Conservation (phyloP, 2,888 invertebrate genomes). For the Panzeria rudis region DNA sequence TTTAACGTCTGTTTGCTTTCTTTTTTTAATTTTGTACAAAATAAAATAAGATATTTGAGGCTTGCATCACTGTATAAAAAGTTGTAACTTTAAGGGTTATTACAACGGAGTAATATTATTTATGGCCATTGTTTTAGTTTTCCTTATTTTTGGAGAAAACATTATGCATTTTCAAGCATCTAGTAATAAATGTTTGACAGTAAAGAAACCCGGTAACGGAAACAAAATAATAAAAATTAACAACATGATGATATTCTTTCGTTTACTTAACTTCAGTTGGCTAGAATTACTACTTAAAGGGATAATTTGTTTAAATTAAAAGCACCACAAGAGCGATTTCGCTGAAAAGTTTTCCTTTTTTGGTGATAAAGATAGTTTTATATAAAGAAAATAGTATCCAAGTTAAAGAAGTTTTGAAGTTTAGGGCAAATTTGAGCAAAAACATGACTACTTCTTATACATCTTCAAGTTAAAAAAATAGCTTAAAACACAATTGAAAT, state of each 20-base stretch:
- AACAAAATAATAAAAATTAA: conserved; percentile 30
- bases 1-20: no score
- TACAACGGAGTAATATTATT: not conserved
- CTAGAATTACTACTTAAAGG: no score
- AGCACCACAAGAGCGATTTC: no score
- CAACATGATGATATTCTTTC: conserved; percentile 3
- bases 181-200: not conserved
- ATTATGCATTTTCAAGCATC: conserved; percentile 2
- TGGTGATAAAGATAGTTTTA: no score
- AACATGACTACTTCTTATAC: no score
- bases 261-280: not conserved
- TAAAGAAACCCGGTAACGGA: not conserved
- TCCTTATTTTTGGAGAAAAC: not conserved
- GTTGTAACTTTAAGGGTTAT: conserved; percentile 32
- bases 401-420: no score
- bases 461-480: no score
- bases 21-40: not conserved
- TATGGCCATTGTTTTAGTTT: conserved; percentile 45
- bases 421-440: no score
- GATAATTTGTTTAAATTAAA: not conserved
- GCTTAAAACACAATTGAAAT: no score
- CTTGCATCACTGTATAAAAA: conserved; percentile 26
- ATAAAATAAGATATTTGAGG: conserved; percentile 42
- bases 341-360: no score
- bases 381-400: no score